Evolutionary conservation across 2,888 invertebrate species (phyloP), one percentile per base, ranked within the genome.

Genomic region (Hydrotaea cyrtoneurina): DNA sequence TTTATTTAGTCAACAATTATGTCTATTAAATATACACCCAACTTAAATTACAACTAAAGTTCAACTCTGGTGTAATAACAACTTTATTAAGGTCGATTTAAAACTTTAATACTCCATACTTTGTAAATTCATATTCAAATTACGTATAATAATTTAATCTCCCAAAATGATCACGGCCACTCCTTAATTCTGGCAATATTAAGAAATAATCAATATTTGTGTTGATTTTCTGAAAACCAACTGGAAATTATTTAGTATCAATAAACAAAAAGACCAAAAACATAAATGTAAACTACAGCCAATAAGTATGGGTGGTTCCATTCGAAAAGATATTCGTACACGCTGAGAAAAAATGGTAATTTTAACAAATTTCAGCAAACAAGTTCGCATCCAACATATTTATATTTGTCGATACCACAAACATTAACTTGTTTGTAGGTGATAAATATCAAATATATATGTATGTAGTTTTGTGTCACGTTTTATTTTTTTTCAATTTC

Each of bases 1-100:
- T 21, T 19, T 10, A 57, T 10, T 59, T 43, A 21, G 26, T 26
- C 23, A 11, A 0, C 39, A 17, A 66, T 66, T 66, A 66, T 66
- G 31, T 36, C 7, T 64, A 59, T 26, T 59, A 59, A 59, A 59
- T 53, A 26, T n/a, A 62, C 46, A 15, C 19, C 69, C 69, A 46
- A 66, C 2, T 4, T 7, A 69, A 69, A 69, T 36, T 15, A n/a
- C n/a, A 69, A 31, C n/a, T 62, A 62, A 62, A 39, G 69, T 69
- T 39, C 69, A 69, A 69, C 17, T 69, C 69, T 15, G n/a, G 5
- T 17, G 43, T 69, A 69, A 46, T 69, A 69, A 69, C 39, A 46
- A 69, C 69, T 69, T 69, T 69, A 69, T 69, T 69, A 69, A 69
- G 69, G 69, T 69, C 23, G n/a, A 8, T 46, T 23, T 66, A 59